phyloP scores from a whole-genome alignment of 2,888 invertebrate species.

The Rhagonycha fulva region DNA sequence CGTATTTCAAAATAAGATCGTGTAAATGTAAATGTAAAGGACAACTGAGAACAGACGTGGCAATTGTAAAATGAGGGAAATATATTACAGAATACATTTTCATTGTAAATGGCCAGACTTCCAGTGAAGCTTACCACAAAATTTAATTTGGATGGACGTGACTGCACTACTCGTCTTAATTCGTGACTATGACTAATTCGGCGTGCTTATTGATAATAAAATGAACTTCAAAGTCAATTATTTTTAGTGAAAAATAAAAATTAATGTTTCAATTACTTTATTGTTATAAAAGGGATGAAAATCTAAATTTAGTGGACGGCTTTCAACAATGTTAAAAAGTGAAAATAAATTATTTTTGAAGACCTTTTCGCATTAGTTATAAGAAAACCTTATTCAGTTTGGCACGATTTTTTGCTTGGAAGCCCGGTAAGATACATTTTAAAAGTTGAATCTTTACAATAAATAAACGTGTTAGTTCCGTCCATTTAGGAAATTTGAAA shows the following conservation, averaged over 20 bases:
- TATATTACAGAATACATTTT: conserved; percentile 21
- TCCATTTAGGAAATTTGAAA: no score
- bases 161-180: conserved; percentile 40
- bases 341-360: no score
- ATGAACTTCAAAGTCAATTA: not conserved
- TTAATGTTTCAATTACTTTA: not conserved
- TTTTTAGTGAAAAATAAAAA: not conserved
- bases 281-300: not conserved
- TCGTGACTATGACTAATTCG: conserved; percentile 39
- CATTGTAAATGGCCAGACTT: conserved; percentile 23
- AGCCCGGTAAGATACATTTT: no score
- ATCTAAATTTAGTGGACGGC: no score
- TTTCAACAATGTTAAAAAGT: no score
- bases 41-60: not conserved
- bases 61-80: not conserved
- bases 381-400: no score
- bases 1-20: not conserved
- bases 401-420: no score
- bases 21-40: not conserved
- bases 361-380: no score
- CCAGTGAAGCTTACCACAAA: conserved; percentile 42
- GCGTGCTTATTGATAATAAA: not conserved
- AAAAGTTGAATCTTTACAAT: no score
- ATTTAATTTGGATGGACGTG: conserved; percentile 51
- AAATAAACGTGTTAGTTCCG: no score